Conservation (phyloP, 64 coral and sea anemone genomes). For the Orbicella faveolata region DNA sequence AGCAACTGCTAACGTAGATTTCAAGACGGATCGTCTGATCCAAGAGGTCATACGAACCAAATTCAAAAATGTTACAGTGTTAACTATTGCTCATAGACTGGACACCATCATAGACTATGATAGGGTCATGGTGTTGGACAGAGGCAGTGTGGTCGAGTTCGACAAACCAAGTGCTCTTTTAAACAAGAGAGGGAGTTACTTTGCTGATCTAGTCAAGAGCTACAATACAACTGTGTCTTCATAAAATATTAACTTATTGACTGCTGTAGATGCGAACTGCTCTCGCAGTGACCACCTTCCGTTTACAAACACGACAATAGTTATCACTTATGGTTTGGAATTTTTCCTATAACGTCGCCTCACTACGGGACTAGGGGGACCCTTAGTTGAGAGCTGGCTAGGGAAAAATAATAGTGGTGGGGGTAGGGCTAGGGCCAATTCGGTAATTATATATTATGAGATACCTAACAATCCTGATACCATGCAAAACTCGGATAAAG, state of each 20-base stretch:
- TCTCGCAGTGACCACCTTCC: no score
- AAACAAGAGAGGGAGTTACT: conserved; percentile 19
- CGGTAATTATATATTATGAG: no score
- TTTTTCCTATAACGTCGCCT: no score
- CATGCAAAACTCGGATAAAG: no score
- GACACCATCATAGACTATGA: conserved; percentile 79
- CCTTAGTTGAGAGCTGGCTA: no score
- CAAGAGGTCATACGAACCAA: conserved; percentile 65
- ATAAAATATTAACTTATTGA: neutral
- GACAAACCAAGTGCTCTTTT: conserved; percentile 50
- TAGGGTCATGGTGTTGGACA: conserved; percentile 60
- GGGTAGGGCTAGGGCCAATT: no score
- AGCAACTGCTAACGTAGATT: conserved; percentile 62
- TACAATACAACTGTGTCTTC: neutral
- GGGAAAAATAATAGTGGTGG: no score
- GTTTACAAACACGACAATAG: no score
- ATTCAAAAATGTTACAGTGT: conserved; percentile 66
- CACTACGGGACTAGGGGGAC: no score
- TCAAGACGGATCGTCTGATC: conserved; percentile 50
- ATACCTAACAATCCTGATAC: no score
- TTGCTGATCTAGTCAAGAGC: conserved; percentile 26
- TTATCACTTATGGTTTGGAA: no score
- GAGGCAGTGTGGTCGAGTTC: conserved; percentile 59
- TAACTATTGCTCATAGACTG: conserved; percentile 82
- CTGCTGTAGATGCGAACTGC: neutral